Conservation (phyloP, 1,140 invertebrate species). For the Rhagoletis pomonella region DNA sequence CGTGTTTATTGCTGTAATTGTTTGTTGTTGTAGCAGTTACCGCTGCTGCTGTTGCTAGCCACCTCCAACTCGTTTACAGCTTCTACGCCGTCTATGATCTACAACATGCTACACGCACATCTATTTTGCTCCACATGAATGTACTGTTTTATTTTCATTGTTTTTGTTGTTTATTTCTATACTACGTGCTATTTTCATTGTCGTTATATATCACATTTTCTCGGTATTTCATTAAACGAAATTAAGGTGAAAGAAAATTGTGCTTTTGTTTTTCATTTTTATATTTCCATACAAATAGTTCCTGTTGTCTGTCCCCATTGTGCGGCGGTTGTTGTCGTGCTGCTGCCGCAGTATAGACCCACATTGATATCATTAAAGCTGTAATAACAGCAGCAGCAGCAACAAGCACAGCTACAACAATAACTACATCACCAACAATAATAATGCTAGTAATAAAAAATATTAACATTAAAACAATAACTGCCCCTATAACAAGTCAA, state of each 20-base stretch:
- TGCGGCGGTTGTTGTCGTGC: not conserved
- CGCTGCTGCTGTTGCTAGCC: not conserved
- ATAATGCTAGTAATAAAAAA: slow-evolving; percentile 14
- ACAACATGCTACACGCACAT: no score
- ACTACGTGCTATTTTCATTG: not conserved
- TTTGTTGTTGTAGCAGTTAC: not conserved
- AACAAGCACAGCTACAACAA: not conserved
- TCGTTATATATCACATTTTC: not conserved
- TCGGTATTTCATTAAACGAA: slow-evolving; percentile 27
- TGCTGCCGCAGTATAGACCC: not conserved
- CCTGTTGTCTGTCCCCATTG: slow-evolving; percentile 26
- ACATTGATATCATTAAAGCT: slow-evolving; percentile 37
- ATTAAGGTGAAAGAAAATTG: slow-evolving; percentile 49
- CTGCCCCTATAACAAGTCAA: not conserved
- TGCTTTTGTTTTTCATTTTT: not conserved
- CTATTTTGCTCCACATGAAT: no score
- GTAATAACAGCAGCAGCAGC: not conserved
- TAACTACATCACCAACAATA: not conserved
- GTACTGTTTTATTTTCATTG: no score
- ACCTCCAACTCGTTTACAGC: not conserved
- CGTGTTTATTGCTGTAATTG: not conserved
- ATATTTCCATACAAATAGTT: not conserved
- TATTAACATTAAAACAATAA: slow-evolving; percentile 48
- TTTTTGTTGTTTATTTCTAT: no score
- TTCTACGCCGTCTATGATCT: slow-evolving; percentile 21